Percentiles rank a stretch among this genome's conserved stretches.
phyloP scores from a whole-genome alignment of 2,888 invertebrate species.

The Trachelus troglodyta region DNA sequence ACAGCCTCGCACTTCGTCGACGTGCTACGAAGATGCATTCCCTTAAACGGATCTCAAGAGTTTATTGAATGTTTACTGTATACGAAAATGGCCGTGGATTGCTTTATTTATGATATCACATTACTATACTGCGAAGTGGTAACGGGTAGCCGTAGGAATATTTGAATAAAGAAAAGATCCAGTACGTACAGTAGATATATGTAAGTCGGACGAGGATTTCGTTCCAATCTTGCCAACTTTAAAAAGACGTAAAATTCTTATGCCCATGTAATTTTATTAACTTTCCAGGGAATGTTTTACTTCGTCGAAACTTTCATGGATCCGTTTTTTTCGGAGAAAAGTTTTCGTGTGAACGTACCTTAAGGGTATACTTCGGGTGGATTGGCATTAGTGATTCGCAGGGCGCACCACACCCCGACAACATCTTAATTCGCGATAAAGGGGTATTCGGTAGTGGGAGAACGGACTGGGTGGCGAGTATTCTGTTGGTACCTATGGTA shows the following conservation, averaged over 20 bases:
- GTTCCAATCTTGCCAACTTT: background rate
- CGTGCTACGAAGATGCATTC: slow-evolving; percentile 40
- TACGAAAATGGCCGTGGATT: background rate
- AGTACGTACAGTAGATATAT: background rate
- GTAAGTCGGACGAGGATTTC: background rate
- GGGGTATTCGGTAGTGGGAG: slow-evolving; percentile 46
- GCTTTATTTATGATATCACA: background rate
- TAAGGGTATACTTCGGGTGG: background rate
- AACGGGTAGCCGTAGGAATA: background rate
- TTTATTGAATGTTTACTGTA: slow-evolving; percentile 59
- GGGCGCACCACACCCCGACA: slow-evolving; percentile 36
- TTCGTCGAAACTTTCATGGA: background rate
- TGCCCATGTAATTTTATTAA: background rate
- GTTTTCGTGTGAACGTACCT: slow-evolving; percentile 18
- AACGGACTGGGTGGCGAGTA: slow-evolving; percentile 20
- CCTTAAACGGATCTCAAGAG: slow-evolving; percentile 57
- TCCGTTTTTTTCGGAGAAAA: slow-evolving; percentile 11
- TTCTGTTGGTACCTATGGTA: background rate
- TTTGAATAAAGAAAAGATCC: background rate
- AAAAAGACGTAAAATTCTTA: background rate
- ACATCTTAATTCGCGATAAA: slow-evolving; percentile 54
- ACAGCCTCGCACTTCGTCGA: slow-evolving; percentile 21
- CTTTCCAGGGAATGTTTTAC: background rate
- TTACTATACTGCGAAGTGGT: background rate
- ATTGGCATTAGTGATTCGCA: background rate